Conservation (phyloP, 35 echinoderm and acorn worm species). For the Anneissia japonica region DNA sequence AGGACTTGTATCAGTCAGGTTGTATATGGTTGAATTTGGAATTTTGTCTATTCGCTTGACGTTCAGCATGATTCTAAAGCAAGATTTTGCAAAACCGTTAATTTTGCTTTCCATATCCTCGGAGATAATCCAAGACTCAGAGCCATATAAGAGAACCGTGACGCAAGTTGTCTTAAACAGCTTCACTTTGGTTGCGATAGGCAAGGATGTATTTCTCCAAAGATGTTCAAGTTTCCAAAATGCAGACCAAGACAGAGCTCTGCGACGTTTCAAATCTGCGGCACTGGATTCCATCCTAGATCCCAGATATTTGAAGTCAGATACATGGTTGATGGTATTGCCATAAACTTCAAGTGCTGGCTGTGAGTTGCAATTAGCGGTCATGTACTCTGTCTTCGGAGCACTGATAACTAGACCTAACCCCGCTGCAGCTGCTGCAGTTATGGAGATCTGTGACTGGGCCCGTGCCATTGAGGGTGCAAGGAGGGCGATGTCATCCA, state of each 20-base stretch:
- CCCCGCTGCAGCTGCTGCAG: background rate
- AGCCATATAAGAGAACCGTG: constrained; percentile 9
- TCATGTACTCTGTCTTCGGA: no score
- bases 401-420: background rate
- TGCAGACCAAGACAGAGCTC: constrained; percentile 6
- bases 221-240: constrained; percentile 36
- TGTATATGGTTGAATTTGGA: background rate
- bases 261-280: constrained; percentile 8
- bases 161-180: constrained; percentile 2
- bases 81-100: constrained; percentile 12
- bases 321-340: background rate
- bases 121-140: constrained; percentile 6
- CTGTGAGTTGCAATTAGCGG: background rate
- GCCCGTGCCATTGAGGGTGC: background rate
- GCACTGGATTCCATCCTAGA: constrained; percentile 34
- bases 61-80: constrained; percentile 4
- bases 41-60: background rate
- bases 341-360: background rate
- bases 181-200: background rate
- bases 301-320: constrained; percentile 31
- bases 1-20: background rate
- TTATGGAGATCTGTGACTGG: background rate
- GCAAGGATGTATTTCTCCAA: constrained; percentile 1
- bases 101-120: constrained; percentile 22
- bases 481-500: background rate